phyloP scores from a whole-genome alignment of 2,113 vertebrate species.

The pig (Sus scrofa) region DNA sequence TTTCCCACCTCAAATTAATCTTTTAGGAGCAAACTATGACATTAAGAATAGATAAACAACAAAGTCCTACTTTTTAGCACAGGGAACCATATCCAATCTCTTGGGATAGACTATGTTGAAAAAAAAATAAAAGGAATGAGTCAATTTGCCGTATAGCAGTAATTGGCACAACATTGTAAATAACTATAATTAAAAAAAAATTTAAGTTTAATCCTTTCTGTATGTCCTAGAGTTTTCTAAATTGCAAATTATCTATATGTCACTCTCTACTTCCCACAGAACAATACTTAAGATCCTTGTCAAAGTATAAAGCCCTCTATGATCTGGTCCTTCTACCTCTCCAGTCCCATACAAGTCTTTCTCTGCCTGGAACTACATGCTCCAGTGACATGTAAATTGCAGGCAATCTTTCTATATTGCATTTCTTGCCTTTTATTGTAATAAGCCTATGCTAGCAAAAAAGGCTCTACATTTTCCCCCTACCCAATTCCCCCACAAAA shows the following conservation, averaged over 20 bases:
- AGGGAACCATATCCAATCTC: too few relatives aligned
- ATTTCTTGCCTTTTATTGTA: neutral
- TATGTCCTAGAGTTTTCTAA: slow-evolving; percentile 34
- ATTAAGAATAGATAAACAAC: too few relatives aligned
- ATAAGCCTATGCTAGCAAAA: neutral
- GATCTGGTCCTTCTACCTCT: neutral
- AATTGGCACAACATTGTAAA: too few relatives aligned
- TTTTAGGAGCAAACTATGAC: too few relatives aligned
- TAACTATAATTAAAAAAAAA: too few relatives aligned
- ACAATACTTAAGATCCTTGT: neutral
- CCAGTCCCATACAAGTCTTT: neutral
- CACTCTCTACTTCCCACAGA: neutral
- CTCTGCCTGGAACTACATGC: neutral
- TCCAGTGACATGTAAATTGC: neutral
- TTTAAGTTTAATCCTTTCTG: too few relatives aligned
- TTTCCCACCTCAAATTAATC: slow-evolving; percentile 4
- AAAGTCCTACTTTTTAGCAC: too few relatives aligned
- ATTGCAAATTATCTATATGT: neutral
- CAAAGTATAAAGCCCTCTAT: neutral
- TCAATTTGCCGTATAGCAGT: too few relatives aligned
- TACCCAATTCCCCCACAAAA: neutral
- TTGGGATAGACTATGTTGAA: too few relatives aligned
- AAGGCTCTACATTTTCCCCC: neutral
- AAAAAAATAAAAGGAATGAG: too few relatives aligned
- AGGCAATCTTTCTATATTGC: neutral